These are phyloP conservation scores for Dryocosmus kuriphilus DNA, from an alignment of 2,888 invertebrate species.

Conservation along the genomic window DNA sequence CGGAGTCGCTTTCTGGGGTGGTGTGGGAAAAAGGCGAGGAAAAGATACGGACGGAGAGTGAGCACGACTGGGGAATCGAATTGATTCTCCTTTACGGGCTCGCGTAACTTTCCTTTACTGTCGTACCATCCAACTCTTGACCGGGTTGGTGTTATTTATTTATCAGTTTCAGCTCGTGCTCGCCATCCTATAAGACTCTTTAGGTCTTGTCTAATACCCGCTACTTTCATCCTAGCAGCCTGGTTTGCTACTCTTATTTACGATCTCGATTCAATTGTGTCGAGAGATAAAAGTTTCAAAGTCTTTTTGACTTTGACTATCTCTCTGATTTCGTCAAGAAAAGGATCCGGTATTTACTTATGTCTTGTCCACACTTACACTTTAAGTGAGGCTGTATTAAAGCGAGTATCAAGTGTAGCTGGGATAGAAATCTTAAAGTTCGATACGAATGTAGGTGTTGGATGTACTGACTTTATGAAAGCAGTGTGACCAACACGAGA, in stretches of 20 bases:
- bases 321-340: background rate
- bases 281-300: constrained; percentile 29
- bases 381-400: too few relatives aligned
- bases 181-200: constrained; percentile 34
- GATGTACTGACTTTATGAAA: too few relatives aligned
- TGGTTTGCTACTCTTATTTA: constrained; percentile 1
- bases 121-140: constrained; percentile 65
- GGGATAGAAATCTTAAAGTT: too few relatives aligned
- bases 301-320: constrained; percentile 19
- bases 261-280: constrained; percentile 36
- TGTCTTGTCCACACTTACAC: too few relatives aligned
- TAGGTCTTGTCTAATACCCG: constrained; percentile 31
- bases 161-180: constrained; percentile 62
- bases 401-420: too few relatives aligned
- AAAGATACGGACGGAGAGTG: constrained; percentile 57
- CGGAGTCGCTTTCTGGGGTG: constrained; percentile 48
- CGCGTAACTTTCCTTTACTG: constrained; percentile 71
- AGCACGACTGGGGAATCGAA: constrained; percentile 71
- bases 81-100: constrained; percentile 76
- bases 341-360: background rate
- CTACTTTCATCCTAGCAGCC: constrained; percentile 22
- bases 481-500: too few relatives aligned
- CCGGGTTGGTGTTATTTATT: constrained; percentile 67
- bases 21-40: constrained; percentile 48
- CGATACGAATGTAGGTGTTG: too few relatives aligned